Conservation (phyloP, 2,888 invertebrate genomes). For the Sesia bembeciformis region DNA sequence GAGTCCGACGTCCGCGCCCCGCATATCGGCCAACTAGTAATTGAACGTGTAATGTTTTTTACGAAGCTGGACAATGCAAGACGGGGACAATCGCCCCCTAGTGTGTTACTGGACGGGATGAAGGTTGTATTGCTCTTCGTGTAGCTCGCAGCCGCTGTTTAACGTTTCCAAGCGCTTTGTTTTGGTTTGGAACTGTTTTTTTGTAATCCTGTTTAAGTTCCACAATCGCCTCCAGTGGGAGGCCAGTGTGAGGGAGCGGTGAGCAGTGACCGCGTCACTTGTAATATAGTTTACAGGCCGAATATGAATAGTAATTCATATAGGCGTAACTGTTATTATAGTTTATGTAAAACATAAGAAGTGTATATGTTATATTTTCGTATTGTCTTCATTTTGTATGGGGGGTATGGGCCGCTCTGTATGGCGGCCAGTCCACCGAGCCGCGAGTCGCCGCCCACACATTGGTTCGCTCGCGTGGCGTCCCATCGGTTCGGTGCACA, state of each 20-base stretch:
- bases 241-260: conserved; percentile 4
- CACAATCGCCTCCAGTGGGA: neutral
- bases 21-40: conserved; percentile 16
- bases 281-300: conserved; percentile 59
- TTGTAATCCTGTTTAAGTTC: neutral
- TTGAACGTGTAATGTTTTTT: conserved; percentile 43
- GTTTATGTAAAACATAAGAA: conserved; percentile 69
- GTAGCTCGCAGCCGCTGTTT: conserved; percentile 13
- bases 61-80: conserved; percentile 34
- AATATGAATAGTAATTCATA: conserved; percentile 19
- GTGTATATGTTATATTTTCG: conserved; percentile 67
- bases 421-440: too few species aligned
- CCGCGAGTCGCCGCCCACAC: neutral
- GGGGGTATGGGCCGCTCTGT: conserved; percentile 10
- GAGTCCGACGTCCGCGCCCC: neutral
- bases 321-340: conserved; percentile 64
- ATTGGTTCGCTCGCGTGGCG: neutral
- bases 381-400: conserved; percentile 49
- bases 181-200: neutral
- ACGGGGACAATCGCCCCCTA: conserved; percentile 24
- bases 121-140: conserved; percentile 19
- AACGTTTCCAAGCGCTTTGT: neutral
- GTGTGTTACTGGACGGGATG: conserved; percentile 33
- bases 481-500: conserved; percentile 17
- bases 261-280: conserved; percentile 24